phyloP scores from a whole-genome alignment of 2,797 vertebrate genomes.

The Oophaga sylvatica region DNA sequence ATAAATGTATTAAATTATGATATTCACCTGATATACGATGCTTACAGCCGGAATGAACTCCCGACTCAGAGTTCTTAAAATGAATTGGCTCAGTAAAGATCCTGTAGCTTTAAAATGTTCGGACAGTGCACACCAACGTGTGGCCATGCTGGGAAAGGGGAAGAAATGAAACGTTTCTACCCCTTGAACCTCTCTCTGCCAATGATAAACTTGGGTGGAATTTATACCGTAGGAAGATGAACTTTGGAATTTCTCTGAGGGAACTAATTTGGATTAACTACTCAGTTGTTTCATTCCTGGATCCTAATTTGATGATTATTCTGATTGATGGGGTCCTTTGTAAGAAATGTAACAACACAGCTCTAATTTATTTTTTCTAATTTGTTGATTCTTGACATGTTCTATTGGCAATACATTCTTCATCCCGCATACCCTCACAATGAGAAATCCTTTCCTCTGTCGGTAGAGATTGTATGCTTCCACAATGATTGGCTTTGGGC shows the following conservation, averaged over 20 bases:
- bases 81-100: too few species aligned
- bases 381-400: neutral
- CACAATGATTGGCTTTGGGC: neutral
- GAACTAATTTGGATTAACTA: slow-evolving; percentile 3
- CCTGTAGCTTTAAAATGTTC: too few species aligned
- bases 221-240: neutral
- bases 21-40: too few species aligned
- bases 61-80: too few species aligned
- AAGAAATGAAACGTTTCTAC: too few species aligned
- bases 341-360: neutral
- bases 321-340: neutral
- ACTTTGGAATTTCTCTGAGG: neutral
- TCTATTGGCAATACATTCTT: neutral
- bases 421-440: neutral
- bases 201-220: neutral
- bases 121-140: too few species aligned
- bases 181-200: too few species aligned
- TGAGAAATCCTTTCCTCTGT: neutral
- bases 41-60: too few species aligned
- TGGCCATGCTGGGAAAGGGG: too few species aligned
- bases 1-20: too few species aligned
- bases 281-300: neutral
- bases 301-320: neutral
- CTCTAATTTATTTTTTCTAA: neutral
- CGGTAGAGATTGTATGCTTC: neutral